phyloP scores from a whole-genome alignment of 2,797 vertebrate genomes.

The Semaprochilodus insignis region DNA sequence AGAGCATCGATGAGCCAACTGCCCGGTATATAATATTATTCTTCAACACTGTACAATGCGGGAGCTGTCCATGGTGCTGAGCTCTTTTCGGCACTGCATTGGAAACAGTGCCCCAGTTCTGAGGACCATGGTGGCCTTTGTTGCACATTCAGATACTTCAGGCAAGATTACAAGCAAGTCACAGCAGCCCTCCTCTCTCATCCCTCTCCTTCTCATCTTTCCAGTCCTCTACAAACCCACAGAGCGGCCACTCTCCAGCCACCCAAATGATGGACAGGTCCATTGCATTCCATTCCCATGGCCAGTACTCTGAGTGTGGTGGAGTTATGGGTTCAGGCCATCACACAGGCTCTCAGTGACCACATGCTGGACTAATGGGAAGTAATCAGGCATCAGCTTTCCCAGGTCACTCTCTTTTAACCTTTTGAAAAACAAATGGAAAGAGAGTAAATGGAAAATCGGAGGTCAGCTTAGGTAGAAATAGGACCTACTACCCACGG shows the following conservation, averaged over 20 bases:
- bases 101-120: slow-evolving; percentile 19
- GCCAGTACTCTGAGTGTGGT: slow-evolving; percentile 37
- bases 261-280: slow-evolving; percentile 55
- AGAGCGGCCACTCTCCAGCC: slow-evolving; percentile 53
- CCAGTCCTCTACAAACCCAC: slow-evolving; percentile 25
- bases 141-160: slow-evolving; percentile 30
- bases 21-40: not conserved
- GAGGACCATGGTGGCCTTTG: slow-evolving; percentile 18
- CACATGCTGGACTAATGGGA: slow-evolving; percentile 59
- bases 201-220: slow-evolving; percentile 41
- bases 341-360: slow-evolving; percentile 60
- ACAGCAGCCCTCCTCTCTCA: slow-evolving; percentile 45
- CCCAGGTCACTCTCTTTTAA: slow-evolving; percentile 61
- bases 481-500: slow-evolving; percentile 46
- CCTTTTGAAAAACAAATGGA: slow-evolving; percentile 57
- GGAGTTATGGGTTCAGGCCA: slow-evolving; percentile 51
- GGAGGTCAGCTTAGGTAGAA: slow-evolving; percentile 46
- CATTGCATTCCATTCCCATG: slow-evolving; percentile 48
- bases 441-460: slow-evolving; percentile 52
- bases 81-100: slow-evolving; percentile 10
- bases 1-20: not conserved
- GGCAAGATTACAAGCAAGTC: slow-evolving; percentile 39
- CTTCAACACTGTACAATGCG: slow-evolving; percentile 3
- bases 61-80: slow-evolving; percentile 44
- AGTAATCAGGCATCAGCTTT: slow-evolving; percentile 63